Evolutionary conservation across 2,888 invertebrate genomes (phyloP).

Genomic region (Orthosia cruda): DNA sequence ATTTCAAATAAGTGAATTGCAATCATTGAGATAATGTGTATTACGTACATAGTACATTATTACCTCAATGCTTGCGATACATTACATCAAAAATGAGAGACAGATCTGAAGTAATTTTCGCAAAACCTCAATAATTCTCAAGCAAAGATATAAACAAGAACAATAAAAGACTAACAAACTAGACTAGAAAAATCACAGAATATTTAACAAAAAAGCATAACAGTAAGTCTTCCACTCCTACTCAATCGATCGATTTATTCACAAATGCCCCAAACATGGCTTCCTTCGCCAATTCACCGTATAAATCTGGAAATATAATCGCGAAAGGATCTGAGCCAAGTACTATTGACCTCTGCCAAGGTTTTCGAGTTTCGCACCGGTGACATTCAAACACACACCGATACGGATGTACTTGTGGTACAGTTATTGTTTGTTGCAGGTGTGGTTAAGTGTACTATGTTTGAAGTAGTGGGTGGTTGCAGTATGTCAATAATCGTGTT

Average conservation of each 20-base stretch:
- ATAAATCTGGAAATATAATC: conserved; percentile 64
- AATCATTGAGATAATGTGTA: too few species aligned
- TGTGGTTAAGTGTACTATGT: conserved; percentile 9
- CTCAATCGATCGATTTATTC: conserved; percentile 15
- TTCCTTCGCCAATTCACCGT: conserved; percentile 11
- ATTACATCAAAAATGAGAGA: not conserved
- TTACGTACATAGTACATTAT: too few species aligned
- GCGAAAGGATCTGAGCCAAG: conserved; percentile 73
- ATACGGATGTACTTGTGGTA: conserved; percentile 75
- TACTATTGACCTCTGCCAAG: conserved; percentile 83
- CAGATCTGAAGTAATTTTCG: too few species aligned
- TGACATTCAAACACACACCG: conserved; percentile 80
- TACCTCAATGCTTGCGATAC: too few species aligned
- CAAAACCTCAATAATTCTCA: not conserved
- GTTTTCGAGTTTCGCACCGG: conserved; percentile 73
- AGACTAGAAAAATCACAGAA: not conserved
- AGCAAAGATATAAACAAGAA: not conserved
- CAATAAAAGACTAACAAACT: not conserved
- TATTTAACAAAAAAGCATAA: conserved; percentile 10
- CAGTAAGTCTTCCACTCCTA: conserved; percentile 12
- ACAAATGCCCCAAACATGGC: conserved; percentile 39
- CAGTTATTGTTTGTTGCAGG: conserved; percentile 52
- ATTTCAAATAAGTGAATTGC: not conserved
- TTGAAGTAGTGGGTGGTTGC: conserved; percentile 19
- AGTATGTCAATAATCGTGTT: conserved; percentile 19